Conservation (phyloP, 1,140 invertebrate species). For the Megalonaias nervosa region DNA sequence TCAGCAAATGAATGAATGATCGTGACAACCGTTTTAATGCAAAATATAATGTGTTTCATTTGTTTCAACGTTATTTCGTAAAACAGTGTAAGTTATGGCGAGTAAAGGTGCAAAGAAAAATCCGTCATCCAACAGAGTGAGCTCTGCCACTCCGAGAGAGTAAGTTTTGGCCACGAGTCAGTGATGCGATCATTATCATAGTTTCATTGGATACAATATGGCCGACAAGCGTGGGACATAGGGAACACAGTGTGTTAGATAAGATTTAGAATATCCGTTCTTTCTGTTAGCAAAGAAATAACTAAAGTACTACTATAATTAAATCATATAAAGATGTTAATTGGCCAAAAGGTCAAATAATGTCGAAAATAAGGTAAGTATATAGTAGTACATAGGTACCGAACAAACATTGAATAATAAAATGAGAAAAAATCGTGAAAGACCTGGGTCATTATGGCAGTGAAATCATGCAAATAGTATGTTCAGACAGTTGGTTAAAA, state of each 20-base stretch:
- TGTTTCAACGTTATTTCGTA: slow-evolving; percentile 1
- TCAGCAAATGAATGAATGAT: slow-evolving; percentile 36
- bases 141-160: slow-evolving; percentile 62
- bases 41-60: not conserved
- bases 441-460: too few relatives aligned
- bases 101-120: slow-evolving; percentile 60
- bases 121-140: slow-evolving; percentile 52
- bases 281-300: too few relatives aligned
- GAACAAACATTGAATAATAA: not conserved
- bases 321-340: not conserved
- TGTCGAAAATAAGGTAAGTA: not conserved
- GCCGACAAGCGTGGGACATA: slow-evolving; percentile 29
- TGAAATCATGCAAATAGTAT: too few relatives aligned
- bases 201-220: slow-evolving; percentile 68
- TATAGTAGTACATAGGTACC: not conserved
- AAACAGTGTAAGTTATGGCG: slow-evolving; percentile 48
- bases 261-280: too few relatives aligned
- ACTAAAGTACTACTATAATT: not conserved
- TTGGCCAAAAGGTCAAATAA: not conserved
- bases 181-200: slow-evolving; percentile 6
- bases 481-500: too few relatives aligned
- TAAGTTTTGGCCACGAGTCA: slow-evolving; percentile 46
- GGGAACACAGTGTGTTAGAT: too few relatives aligned
- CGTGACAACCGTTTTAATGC: slow-evolving; percentile 41
- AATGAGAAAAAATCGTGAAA: too few relatives aligned